These are phyloP conservation scores for Lysiphlebus fabarum DNA, from an alignment of 1,140 invertebrate species.

Conservation along the genomic window DNA sequence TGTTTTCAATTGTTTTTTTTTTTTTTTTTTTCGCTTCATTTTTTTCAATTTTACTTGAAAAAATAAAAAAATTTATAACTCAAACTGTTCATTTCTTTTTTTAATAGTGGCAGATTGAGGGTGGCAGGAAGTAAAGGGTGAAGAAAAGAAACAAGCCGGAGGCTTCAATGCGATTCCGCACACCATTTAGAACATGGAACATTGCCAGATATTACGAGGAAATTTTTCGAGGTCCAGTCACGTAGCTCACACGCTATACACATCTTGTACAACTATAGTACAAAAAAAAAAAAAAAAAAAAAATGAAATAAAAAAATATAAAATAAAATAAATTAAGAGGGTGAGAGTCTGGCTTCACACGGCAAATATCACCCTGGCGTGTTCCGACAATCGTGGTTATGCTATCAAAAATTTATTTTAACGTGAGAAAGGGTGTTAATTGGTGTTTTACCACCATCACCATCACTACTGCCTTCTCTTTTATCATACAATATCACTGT, in stretches of 20 bases:
- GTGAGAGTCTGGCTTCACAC: neutral
- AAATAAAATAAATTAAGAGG: neutral
- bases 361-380: slow-evolving; percentile 5
- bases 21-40: too few relatives aligned
- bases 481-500: too few relatives aligned
- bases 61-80: too few relatives aligned
- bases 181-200: slow-evolving; percentile 12
- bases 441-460: neutral
- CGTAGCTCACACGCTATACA: slow-evolving; percentile 12
- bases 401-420: slow-evolving; percentile 1
- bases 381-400: slow-evolving; percentile 10
- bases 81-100: too few relatives aligned
- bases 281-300: too few relatives aligned
- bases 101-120: neutral
- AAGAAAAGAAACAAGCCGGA: neutral
- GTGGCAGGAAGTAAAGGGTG: too few relatives aligned
- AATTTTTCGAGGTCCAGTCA: slow-evolving; percentile 11
- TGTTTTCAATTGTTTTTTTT: too few relatives aligned
- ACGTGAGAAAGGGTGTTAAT: slow-evolving; percentile 9
- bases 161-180: slow-evolving; percentile 12
- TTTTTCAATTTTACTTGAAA: too few relatives aligned
- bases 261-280: too few relatives aligned
- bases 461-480: too few relatives aligned
- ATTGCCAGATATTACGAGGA: slow-evolving; percentile 14
- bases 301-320: too few relatives aligned